Conservation (phyloP, 2,113 vertebrate species). For the Chunga burmeisteri region DNA sequence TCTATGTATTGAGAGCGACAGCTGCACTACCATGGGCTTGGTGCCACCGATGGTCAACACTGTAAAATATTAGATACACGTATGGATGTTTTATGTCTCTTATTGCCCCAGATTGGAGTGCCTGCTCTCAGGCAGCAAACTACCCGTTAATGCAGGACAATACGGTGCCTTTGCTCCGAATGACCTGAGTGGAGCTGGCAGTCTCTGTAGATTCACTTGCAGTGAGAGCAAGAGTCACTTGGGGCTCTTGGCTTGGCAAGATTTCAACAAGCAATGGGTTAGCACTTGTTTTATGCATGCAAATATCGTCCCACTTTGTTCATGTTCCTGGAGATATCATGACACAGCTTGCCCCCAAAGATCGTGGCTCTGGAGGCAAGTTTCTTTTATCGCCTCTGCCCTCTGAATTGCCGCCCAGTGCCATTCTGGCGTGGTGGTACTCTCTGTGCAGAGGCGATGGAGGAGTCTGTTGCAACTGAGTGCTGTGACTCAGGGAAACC, state of each 20-base stretch:
- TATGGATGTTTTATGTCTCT: not conserved
- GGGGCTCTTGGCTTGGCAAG: not conserved
- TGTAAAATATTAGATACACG: not conserved
- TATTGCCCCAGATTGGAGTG: not conserved
- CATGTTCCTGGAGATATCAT: not conserved
- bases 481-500: not conserved
- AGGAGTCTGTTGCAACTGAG: not conserved
- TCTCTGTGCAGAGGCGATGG: not conserved
- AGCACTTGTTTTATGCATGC: not conserved
- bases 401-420: not conserved
- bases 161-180: not conserved
- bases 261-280: not conserved
- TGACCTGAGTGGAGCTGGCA: not conserved
- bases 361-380: not conserved
- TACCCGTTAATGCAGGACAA: not conserved
- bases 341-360: fast-evolving
- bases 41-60: not conserved
- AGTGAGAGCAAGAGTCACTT: fast-evolving
- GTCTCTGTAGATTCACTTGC: not conserved
- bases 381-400: not conserved
- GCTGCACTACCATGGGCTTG: not conserved
- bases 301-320: not conserved
- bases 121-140: not conserved
- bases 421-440: not conserved
- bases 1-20: not conserved